Conservation (phyloP, 2,888 invertebrate genomes). For the Gortyna flavago region DNA sequence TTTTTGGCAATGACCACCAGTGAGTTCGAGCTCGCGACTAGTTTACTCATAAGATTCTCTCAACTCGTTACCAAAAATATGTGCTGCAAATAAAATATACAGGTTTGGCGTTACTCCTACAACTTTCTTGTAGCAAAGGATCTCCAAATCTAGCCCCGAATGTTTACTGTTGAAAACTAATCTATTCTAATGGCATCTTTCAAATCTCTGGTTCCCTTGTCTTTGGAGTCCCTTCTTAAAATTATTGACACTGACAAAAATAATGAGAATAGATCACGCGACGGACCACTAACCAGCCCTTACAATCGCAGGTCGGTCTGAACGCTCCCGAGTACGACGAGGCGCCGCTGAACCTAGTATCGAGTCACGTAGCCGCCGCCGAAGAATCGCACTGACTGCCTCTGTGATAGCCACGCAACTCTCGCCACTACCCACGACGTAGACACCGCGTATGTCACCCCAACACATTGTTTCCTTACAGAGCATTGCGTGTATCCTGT, state of each 20-base stretch:
- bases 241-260: not conserved
- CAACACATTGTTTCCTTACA: conserved; percentile 39
- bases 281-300: not conserved
- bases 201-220: not conserved
- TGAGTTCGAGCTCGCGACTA: too few species aligned
- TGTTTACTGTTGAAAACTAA: not conserved
- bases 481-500: conserved; percentile 53
- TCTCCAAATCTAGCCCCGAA: too few species aligned
- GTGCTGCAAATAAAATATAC: not conserved
- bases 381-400: conserved; percentile 89
- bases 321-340: conserved; percentile 89
- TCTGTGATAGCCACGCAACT: conserved; percentile 68
- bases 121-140: not conserved
- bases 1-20: too few species aligned
- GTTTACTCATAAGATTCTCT: too few species aligned
- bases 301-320: conserved; percentile 79
- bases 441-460: conserved; percentile 43
- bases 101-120: not conserved
- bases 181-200: not conserved
- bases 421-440: conserved; percentile 28
- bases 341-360: conserved; percentile 92
- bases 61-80: not conserved
- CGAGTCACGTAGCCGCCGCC: conserved; percentile 92
- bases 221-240: not conserved
- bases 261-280: not conserved